These are phyloP conservation scores for Eucera pruinosa DNA, from an alignment of 2,888 invertebrate species.

Conservation along the genomic window DNA sequence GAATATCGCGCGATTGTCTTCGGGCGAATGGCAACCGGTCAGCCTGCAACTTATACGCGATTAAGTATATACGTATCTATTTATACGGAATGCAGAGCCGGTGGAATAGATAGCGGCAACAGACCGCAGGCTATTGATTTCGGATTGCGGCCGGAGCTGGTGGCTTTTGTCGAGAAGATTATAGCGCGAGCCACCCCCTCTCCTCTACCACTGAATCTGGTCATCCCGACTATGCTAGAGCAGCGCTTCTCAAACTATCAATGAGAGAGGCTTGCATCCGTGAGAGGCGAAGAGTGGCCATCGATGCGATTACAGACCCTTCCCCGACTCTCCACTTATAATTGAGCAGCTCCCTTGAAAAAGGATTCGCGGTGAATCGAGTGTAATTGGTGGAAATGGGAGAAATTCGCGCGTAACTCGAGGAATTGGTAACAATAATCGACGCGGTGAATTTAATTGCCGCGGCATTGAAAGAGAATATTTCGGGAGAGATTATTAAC, in stretches of 20 bases:
- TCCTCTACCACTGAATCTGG: neutral
- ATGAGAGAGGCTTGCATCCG: neutral
- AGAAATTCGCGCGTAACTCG: too few relatives aligned
- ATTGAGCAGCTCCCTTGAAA: too few relatives aligned
- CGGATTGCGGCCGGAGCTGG: slow-evolving; percentile 74
- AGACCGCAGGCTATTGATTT: slow-evolving; percentile 80
- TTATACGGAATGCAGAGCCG: slow-evolving; percentile 38
- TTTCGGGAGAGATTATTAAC: too few relatives aligned
- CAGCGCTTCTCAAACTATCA: slow-evolving; percentile 32
- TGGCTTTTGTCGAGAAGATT: slow-evolving; percentile 78
- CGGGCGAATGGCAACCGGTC: too few relatives aligned
- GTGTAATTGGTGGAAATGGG: too few relatives aligned
- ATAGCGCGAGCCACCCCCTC: slow-evolving; percentile 66
- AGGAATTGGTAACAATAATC: too few relatives aligned
- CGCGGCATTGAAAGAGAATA: too few relatives aligned
- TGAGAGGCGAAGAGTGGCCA: neutral
- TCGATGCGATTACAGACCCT: slow-evolving; percentile 7
- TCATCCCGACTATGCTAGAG: slow-evolving; percentile 15
- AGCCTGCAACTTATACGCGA: slow-evolving; percentile 28
- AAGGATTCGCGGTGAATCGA: neutral
- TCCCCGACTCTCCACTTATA: too few relatives aligned
- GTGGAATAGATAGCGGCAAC: slow-evolving; percentile 73
- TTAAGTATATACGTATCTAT: slow-evolving; percentile 42
- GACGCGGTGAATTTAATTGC: slow-evolving; percentile 4
- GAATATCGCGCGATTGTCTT: neutral